Base-by-base conservation (phyloP, 2,113 vertebrate genomes). In the Epinephelus lanceolatus region DNA sequence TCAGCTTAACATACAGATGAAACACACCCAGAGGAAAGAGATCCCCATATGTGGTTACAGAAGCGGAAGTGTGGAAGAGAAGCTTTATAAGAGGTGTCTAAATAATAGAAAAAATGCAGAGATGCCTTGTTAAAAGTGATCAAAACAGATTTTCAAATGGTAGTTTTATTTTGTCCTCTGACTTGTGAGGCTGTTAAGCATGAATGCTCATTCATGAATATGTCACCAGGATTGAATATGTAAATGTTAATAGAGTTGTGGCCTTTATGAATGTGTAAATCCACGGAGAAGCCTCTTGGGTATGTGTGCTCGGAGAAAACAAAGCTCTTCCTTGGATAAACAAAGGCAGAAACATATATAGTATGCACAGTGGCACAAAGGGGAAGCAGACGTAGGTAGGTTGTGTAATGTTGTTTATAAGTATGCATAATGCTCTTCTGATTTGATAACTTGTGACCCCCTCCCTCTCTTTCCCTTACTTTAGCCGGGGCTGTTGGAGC, bases 401-500 rank as follows among this genome's bases (percentile, higher is more conserved):
- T 30, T 27, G 53, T 47, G 11, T 61, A 33, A 30, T 61, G 51
- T 40, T 61, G 3, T 71, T 57, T 17, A 59, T 71, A 68, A 76
- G 60, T 68, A 59, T 77, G 45, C 19, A 59, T 78, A 15, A 51
- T 61, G 6, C 52, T 37, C 1, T 42, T 15, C 23, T 70, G 42
- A 11, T 49, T 17, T 52, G 25, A 37, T 72, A 45, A 77, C 21
- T 33, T 27, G 18, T 45, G 53, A 55, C 49, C 8, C 23, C 30
- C 55, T 81, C 17, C 84, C 10, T n/a, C 55, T 83, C 17, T 85
- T 10, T n/a, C 55, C 33, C n/a, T 68, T 1, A 30, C 57, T 82
- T 11, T 87, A 99, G 98, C 98, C 98, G 0, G 98, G 98, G 7
- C 96, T 99, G 59, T 86, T 98, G 94, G 97, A 98, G 83, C 97